phyloP scores from a whole-genome alignment of 2,797 vertebrate species.

The Rhabdophis nuchalis region DNA sequence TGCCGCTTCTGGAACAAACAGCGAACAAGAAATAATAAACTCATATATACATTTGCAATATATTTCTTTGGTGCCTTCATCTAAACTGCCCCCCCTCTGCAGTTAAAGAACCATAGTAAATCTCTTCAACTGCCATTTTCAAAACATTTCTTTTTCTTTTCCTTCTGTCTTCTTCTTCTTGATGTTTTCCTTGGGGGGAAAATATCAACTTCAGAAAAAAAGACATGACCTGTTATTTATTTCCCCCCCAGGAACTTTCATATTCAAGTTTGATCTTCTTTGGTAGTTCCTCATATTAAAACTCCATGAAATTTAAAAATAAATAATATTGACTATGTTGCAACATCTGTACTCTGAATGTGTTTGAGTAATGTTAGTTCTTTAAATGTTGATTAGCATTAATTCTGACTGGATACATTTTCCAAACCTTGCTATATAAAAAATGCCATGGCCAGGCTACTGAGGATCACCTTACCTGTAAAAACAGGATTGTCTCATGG shows the following conservation, averaged over 20 bases:
- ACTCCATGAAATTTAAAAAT: background rate
- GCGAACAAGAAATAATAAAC: background rate
- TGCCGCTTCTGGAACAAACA: background rate
- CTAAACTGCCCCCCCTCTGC: background rate
- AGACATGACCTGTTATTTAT: background rate
- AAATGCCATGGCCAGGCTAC: background rate
- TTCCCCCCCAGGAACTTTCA: background rate
- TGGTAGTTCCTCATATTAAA: background rate
- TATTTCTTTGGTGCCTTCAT: background rate
- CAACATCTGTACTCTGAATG: background rate
- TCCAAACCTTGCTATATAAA: background rate
- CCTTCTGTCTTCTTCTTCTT: background rate
- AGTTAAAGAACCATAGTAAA: background rate
- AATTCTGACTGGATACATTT: background rate
- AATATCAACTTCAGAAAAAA: background rate
- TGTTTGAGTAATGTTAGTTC: background rate
- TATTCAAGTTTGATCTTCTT: background rate
- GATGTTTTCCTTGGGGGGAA: background rate
- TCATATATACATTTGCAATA: background rate
- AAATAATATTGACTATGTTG: background rate
- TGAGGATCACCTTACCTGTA: background rate
- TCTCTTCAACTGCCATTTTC: background rate
- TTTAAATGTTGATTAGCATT: background rate
- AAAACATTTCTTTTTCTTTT: background rate
- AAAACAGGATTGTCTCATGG: background rate